Percentiles rank a stretch among this genome's conserved stretches.
Evolutionary conservation across 2,113 vertebrate species (phyloP).

Genomic region (Podarcis cretensis): DNA sequence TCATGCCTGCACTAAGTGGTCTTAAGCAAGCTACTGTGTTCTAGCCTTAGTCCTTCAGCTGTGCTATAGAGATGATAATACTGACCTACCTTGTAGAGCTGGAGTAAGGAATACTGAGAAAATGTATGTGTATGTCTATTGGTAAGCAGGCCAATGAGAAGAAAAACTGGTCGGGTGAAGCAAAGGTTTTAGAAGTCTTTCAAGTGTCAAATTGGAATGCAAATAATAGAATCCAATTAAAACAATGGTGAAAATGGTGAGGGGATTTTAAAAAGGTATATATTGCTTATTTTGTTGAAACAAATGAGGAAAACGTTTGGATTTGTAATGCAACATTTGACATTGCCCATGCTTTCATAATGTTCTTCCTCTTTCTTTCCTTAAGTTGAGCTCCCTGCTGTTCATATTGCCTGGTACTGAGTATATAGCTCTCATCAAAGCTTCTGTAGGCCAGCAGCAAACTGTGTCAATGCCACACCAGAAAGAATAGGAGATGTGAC

Average conservation of each 20-base stretch:
- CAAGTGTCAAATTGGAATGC: not conserved
- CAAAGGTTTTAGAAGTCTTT: not conserved
- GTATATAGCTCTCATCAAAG: constrained; percentile 1
- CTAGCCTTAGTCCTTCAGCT: not conserved
- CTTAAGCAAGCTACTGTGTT: not conserved
- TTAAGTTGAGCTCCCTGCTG: not conserved
- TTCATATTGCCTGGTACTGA: not conserved
- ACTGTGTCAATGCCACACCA: not conserved
- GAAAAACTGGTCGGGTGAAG: not conserved
- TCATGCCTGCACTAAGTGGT: too few species aligned
- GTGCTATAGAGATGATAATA: not conserved
- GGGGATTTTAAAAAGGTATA: not conserved
- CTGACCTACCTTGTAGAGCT: not conserved
- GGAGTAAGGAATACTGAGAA: not conserved
- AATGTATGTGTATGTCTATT: not conserved
- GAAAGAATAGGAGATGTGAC: not conserved
- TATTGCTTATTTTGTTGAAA: not conserved
- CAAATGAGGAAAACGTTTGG: not conserved
- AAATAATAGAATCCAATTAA: not conserved
- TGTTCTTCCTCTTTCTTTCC: not conserved
- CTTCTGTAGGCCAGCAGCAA: not conserved
- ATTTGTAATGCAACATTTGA: not conserved
- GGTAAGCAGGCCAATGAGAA: not conserved
- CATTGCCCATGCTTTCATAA: not conserved
- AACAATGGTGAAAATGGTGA: not conserved